Percentiles rank a stretch among this genome's conserved stretches.
Conservation (phyloP, 2,113 vertebrate genomes). For the Cyphomyrus plagiostoma region DNA sequence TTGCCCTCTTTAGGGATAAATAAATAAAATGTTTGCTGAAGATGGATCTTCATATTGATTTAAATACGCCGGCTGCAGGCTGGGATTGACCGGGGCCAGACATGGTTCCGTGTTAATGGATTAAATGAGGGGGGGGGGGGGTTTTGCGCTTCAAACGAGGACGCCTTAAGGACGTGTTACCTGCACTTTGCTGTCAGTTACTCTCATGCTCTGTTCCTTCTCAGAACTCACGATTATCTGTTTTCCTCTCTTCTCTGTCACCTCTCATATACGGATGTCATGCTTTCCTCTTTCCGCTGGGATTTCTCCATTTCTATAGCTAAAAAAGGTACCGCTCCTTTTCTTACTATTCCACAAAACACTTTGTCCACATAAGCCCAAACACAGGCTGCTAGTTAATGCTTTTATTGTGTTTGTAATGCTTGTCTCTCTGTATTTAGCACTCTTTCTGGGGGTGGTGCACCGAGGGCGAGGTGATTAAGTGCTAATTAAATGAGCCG, state of each 20-base stretch:
- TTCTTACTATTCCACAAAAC: conserved; percentile 47
- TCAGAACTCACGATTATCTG: conserved; percentile 38
- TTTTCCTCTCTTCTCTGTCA: conserved; percentile 41
- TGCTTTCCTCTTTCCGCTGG: conserved; percentile 53
- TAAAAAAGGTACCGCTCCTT: conserved; percentile 90
- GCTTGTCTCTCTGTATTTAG: conserved; percentile 44
- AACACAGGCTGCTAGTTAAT: conserved; percentile 37
- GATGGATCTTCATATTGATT: conserved; percentile 10
- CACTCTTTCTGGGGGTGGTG: conserved; percentile 42
- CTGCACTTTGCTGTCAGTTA: conserved; percentile 4
- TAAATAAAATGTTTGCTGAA: conserved; percentile 24
- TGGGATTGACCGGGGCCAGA: neutral
- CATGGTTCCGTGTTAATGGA: conserved; percentile 3
- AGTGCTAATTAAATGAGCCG: conserved; percentile 49
- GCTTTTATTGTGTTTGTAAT: conserved; percentile 30
- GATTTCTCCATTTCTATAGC: conserved; percentile 71
- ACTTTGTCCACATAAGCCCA: conserved; percentile 42
- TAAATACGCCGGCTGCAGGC: neutral
- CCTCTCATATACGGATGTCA: conserved; percentile 55
- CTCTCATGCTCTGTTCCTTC: conserved; percentile 25
- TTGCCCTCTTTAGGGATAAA: conserved; percentile 12
- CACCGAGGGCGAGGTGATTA: conserved; percentile 43
- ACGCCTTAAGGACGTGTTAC: neutral
- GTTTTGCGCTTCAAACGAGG: neutral
- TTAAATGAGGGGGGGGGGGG: neutral